Base-by-base conservation (phyloP, 2,888 invertebrate species). In the Drosophila kambysellisi region DNA sequence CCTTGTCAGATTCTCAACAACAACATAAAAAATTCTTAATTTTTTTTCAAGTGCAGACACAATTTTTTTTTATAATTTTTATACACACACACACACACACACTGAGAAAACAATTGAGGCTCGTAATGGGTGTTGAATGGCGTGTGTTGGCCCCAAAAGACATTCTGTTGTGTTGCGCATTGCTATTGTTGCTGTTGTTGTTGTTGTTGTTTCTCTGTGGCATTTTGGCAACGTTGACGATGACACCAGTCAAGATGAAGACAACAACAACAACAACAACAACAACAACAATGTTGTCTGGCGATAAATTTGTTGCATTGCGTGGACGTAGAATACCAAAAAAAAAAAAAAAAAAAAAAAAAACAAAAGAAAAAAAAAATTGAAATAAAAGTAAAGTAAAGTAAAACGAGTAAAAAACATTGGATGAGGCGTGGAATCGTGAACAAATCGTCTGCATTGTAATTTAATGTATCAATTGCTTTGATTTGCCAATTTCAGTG, bases 251-350 rank as follows among this genome's bases (percentile, higher is more conserved):
- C 74, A 71, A 74, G 77, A 76, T 54, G 54, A 54, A 54, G 54
- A 37, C 54, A 54, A 53, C 63, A 50, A 43, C 54, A 54, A 53
- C 70, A 50, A 37, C 54, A 54, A 53, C 63, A 50, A 43, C 54
- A 54, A 53, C 70, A 50, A 43, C 70, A 58, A 79, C 60, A 58
- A 77, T 80, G 79, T 76, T 60, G 82, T 64, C 81, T 78, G 82
- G 88, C 81, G 88, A 91, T 91, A 91, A 91, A 91, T 91, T 89
- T 91, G 91, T 75, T 71, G 58, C 80, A 79, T 72, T 90, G 92
- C 91, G 92, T 92, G 91, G 91, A 90, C 83, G 91, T 82, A 87
- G 81, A 57, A 56, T 20, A 78, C 43, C n/a, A 60, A 48, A 63
- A 48, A 48, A 50, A 32, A 35, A 46, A 51, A n/a, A 62, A 50